Evolutionary conservation across 2,113 vertebrate species (phyloP), one percentile per base, ranked within the genome.

Genomic region (Tretioscincus oriximinensis): DNA sequence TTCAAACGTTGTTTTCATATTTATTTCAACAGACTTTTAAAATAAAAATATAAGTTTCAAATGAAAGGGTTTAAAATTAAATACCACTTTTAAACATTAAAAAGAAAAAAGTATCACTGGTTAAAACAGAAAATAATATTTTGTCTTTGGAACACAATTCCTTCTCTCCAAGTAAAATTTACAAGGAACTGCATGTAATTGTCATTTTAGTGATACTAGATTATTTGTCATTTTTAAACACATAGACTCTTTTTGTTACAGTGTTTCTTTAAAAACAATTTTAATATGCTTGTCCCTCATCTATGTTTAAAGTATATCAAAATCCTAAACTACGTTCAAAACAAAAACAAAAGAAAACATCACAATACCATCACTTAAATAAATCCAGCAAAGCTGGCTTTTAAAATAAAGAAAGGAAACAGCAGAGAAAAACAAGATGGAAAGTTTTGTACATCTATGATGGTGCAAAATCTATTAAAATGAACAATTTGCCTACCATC

Each of bases 401-500:
- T 31, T 72, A 70, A 83, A 89, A 87, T 29, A 77, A 75, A 76
- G 61, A 77, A 68, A 81, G 35, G 72, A 81, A 78, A 72, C 51
- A 81, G 66, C 75, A 10, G 28, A 85, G n/a, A 41, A 4, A 35
- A 84, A 18, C 9, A 71, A 51, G 66, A 58, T n/a, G 86, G 26
- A 76, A 60, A 66, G 28, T 80, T 83, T 83, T 83, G 2, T 80
- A 9, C 2, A 11, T 65, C 64, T 81, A 78, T 41, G 85, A 76
- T 49, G 87, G 71, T 87, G 90, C 91, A 93, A 92, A 88, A 76
- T 72, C 69, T 54, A 82, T 72, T 28, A 82, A 66, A 88, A 78
- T 58, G 87, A 88, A 76, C 82, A 87, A 84, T 88, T 84, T 1
- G 20, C 74, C 73, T 83, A 89, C 78, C 28, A 81, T 85, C 84